Percentiles rank a stretch among this genome's conserved stretches.
phyloP scores from a whole-genome alignment of 2,888 invertebrate genomes.

The Drosophila suboccidentalis region DNA sequence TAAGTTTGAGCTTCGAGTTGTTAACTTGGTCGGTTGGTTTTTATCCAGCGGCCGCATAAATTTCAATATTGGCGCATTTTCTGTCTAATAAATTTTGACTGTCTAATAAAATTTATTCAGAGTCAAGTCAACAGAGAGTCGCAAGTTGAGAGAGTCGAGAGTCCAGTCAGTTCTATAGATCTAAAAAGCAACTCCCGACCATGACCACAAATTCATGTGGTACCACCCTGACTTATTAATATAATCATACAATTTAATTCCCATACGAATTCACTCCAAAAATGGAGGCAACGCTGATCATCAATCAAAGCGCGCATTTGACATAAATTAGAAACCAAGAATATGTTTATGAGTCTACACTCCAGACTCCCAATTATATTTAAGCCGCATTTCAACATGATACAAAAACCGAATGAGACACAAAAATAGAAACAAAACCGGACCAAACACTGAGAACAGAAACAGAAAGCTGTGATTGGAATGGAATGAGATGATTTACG shows the following conservation, averaged over 20 bases:
- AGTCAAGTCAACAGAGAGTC: conserved; percentile 69
- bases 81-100: conserved; percentile 74
- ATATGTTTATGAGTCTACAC: conserved; percentile 54
- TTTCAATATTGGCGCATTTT: conserved; percentile 80
- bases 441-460: conserved; percentile 24
- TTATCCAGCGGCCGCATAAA: conserved; percentile 66
- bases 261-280: conserved; percentile 16
- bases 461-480: conserved; percentile 44
- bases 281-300: conserved; percentile 52
- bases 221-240: conserved; percentile 75
- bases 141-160: neutral
- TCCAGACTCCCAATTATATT: conserved; percentile 44
- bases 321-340: conserved; percentile 79
- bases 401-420: conserved; percentile 26
- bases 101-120: conserved; percentile 75
- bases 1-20: conserved; percentile 8
- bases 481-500: conserved; percentile 33
- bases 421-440: conserved; percentile 36
- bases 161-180: conserved; percentile 22
- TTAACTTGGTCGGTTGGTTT: conserved; percentile 42
- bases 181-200: conserved; percentile 2
- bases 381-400: conserved; percentile 61
- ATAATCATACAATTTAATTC: conserved; percentile 25
- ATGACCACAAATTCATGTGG: conserved; percentile 45
- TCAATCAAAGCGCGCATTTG: conserved; percentile 80